phyloP scores from a whole-genome alignment of 1,140 invertebrate species.

The Drusus annulatus region DNA sequence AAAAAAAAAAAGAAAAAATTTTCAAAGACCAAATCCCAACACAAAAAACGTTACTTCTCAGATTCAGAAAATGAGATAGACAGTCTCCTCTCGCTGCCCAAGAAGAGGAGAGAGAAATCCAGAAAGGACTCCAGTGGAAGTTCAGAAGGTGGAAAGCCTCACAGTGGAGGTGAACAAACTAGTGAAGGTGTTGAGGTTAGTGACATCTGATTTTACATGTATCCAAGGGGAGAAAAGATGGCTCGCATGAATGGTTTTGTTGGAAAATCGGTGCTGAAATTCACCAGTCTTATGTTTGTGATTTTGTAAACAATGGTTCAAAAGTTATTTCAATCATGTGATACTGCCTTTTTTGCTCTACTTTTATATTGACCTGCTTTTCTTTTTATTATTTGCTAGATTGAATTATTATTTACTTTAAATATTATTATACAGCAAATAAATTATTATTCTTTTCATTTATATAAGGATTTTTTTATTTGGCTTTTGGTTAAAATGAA shows the following conservation, averaged over 20 bases:
- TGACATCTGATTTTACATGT: conserved; percentile 9
- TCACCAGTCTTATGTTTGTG: not conserved
- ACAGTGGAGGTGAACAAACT: not conserved
- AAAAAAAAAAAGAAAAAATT: conserved; percentile 36
- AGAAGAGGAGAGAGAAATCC: conserved; percentile 3
- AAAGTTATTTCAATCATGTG: conserved; percentile 18
- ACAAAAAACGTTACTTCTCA: conserved; percentile 12
- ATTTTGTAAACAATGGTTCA: not conserved
- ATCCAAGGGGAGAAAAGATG: conserved; percentile 19
- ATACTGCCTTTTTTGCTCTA: conserved; percentile 9
- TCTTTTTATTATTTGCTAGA: too few relatives aligned
- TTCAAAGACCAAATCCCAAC: conserved; percentile 13
- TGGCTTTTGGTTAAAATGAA: too few relatives aligned
- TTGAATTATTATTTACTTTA: too few relatives aligned
- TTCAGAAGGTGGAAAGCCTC: not conserved
- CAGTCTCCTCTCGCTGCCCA: conserved; percentile 10
- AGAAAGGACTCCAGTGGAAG: not conserved
- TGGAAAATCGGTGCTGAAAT: too few relatives aligned
- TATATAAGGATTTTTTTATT: too few relatives aligned
- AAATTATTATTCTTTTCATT: too few relatives aligned
- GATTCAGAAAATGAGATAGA: conserved; percentile 40
- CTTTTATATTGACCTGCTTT: not conserved
- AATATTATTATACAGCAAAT: too few relatives aligned
- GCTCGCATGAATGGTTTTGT: not conserved
- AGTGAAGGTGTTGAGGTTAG: conserved; percentile 33